phyloP scores from a whole-genome alignment of 2,797 vertebrate species.

The Brachyalestes nurse region DNA sequence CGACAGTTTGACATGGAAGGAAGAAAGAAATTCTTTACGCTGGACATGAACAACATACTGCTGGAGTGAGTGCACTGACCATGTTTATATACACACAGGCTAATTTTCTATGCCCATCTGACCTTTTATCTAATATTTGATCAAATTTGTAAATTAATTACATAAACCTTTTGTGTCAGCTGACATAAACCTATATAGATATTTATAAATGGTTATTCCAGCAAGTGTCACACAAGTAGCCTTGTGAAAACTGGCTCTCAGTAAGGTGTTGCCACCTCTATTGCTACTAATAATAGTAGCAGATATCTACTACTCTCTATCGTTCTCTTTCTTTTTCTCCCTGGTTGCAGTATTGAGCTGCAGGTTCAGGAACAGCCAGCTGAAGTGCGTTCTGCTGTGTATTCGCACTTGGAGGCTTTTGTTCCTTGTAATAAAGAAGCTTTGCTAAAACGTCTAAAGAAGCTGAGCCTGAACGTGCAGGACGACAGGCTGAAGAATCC shows the following conservation, averaged over 20 bases:
- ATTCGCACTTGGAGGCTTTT: slow-evolving; percentile 94
- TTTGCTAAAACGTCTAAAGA: slow-evolving; percentile 94
- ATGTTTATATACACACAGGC: no score
- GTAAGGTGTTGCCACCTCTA: no score
- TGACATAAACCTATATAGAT: no score
- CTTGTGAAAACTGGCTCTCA: no score
- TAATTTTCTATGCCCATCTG: no score
- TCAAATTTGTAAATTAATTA: no score
- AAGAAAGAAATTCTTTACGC: slow-evolving; percentile 98
- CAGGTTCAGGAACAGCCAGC: slow-evolving; percentile 91
- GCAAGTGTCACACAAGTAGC: no score
- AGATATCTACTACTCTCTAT: background rate
- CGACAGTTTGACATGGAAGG: slow-evolving; percentile 96
- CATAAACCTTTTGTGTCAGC: no score
- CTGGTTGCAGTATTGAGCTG: slow-evolving; percentile 87
- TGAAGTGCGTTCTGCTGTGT: slow-evolving; percentile 85
- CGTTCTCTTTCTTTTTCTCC: background rate
- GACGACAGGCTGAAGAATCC: slow-evolving; percentile 92
- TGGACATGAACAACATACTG: slow-evolving; percentile 99
- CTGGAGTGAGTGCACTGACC: slow-evolving; percentile 86
- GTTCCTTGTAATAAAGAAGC: slow-evolving; percentile 97
- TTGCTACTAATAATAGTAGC: no score
- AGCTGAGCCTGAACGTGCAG: slow-evolving; percentile 96
- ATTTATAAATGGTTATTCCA: no score
- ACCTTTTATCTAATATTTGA: no score